phyloP scores from a whole-genome alignment of 2,113 vertebrate species.

The Xenopus laevis region DNA sequence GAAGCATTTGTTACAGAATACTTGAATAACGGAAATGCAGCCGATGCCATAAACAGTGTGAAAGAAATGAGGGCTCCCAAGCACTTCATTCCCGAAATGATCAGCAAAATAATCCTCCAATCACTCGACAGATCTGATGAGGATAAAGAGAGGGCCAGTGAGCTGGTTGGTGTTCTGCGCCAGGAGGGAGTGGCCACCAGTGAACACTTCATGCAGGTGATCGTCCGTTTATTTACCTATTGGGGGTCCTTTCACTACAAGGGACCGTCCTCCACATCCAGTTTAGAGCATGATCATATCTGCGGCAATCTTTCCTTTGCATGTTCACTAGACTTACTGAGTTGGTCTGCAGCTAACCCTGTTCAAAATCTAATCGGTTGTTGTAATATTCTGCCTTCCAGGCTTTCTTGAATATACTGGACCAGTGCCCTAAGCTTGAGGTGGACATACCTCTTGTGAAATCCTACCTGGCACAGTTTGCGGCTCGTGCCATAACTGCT shows the following conservation, averaged over 20 bases:
- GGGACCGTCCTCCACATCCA: no score
- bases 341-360: no score
- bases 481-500: slow-evolving; percentile 88
- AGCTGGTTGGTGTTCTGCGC: slow-evolving; percentile 84
- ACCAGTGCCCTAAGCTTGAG: slow-evolving; percentile 97
- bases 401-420: slow-evolving; percentile 91
- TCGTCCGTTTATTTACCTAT: no score
- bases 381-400: slow-evolving; percentile 51
- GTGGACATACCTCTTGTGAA: slow-evolving; percentile 94
- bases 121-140: slow-evolving; percentile 90
- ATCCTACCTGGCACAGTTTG: slow-evolving; percentile 96
- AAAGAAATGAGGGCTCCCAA: slow-evolving; percentile 94
- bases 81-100: slow-evolving; percentile 95
- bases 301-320: no score
- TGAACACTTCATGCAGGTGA: slow-evolving; percentile 97
- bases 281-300: no score
- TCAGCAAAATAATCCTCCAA: slow-evolving; percentile 87
- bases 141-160: slow-evolving; percentile 91
- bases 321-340: no score
- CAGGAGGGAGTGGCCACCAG: slow-evolving; percentile 88
- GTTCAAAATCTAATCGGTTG: no score
- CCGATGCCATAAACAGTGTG: slow-evolving; percentile 80
- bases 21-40: slow-evolving; percentile 84
- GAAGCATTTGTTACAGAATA: slow-evolving; percentile 88
- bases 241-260: no score